phyloP scores from a whole-genome alignment of 2,888 invertebrate species.

The Muschampia plurimacula region DNA sequence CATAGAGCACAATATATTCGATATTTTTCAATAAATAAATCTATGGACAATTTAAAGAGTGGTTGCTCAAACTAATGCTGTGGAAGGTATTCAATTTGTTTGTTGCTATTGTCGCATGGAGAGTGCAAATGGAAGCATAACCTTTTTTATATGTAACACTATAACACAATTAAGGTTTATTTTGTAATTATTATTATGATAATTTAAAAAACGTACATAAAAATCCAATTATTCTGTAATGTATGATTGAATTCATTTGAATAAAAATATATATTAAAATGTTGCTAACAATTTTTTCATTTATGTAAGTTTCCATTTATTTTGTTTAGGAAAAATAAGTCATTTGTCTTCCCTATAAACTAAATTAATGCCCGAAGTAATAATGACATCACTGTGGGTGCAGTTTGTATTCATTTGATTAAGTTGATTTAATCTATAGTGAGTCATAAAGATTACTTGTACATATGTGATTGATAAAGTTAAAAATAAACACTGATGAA shows the following conservation, averaged over 20 bases:
- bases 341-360: background rate
- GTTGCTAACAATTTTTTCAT: slow-evolving; percentile 79
- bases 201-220: slow-evolving; percentile 82
- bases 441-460: background rate
- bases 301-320: slow-evolving; percentile 46
- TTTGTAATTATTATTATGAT: slow-evolving; percentile 84
- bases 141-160: slow-evolving; percentile 73
- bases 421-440: slow-evolving; percentile 8
- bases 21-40: slow-evolving; percentile 65
- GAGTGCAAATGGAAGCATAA: slow-evolving; percentile 68
- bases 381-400: slow-evolving; percentile 7
- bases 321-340: background rate
- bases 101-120: slow-evolving; percentile 71
- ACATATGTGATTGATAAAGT: background rate
- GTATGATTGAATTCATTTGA: slow-evolving; percentile 85
- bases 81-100: slow-evolving; percentile 59
- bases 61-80: slow-evolving; percentile 69
- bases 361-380: background rate
- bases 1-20: slow-evolving; percentile 74
- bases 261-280: slow-evolving; percentile 87
- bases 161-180: slow-evolving; percentile 79
- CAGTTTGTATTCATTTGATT: background rate
- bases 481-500: background rate
- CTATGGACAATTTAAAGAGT: slow-evolving; percentile 53
- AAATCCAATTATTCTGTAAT: slow-evolving; percentile 82